phyloP scores from a whole-genome alignment of 2,888 invertebrate species.

The Leptinotarsa tumamoca region DNA sequence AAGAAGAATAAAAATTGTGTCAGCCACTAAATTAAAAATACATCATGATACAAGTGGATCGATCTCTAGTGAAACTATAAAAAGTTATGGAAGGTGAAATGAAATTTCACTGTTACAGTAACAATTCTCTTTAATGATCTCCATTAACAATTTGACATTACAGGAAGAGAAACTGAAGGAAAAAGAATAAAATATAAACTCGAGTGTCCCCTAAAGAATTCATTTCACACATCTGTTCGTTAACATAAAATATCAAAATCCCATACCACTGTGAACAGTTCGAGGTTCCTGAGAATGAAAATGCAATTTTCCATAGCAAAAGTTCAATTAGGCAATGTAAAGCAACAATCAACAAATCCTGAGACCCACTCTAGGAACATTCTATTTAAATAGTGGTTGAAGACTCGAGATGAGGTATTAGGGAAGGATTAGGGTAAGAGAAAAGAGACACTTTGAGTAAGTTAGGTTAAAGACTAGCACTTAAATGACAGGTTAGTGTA shows the following conservation, averaged over 20 bases:
- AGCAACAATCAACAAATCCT: conserved; percentile 7
- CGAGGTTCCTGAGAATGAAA: conserved; percentile 5
- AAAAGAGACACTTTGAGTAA: background rate
- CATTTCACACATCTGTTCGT: background rate
- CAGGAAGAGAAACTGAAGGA: conserved; percentile 9
- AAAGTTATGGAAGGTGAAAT: background rate
- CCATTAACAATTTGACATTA: conserved; percentile 19
- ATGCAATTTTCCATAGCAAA: conserved; percentile 8
- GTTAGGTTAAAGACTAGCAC: conserved; percentile 1
- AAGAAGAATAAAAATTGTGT: too few relatives aligned
- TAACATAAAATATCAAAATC: background rate
- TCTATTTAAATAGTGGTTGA: background rate
- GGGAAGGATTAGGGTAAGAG: background rate
- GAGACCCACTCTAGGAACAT: conserved; percentile 12
- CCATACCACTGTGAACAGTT: background rate
- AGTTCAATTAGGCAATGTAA: background rate
- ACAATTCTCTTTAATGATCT: conserved; percentile 21
- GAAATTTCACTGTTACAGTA: conserved; percentile 13
- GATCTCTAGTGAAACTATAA: background rate
- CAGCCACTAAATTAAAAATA: too few relatives aligned
- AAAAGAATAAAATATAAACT: conserved; percentile 2
- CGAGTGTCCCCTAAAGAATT: background rate
- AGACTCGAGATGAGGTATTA: background rate
- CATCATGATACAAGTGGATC: too few relatives aligned
- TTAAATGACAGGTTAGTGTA: conserved; percentile 1